These are phyloP conservation scores for Macroglossus sobrinus DNA, from an alignment of 2,113 vertebrate species.

Conservation along the genomic window DNA sequence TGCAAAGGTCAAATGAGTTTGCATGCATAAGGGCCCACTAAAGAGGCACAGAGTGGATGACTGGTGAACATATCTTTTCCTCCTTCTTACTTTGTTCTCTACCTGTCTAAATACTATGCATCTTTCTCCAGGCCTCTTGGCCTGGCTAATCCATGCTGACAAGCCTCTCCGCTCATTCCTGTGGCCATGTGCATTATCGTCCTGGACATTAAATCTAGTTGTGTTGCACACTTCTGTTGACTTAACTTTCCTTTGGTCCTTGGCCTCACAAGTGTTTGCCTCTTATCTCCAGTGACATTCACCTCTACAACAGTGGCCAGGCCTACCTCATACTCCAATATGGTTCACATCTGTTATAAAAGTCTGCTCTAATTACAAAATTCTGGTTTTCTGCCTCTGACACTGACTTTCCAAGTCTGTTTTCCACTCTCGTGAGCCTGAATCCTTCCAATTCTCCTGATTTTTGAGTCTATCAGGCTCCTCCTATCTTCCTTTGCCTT, in stretches of 20 bases:
- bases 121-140: not conserved
- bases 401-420: not conserved
- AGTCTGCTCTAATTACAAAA: not conserved
- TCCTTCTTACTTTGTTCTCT: not conserved
- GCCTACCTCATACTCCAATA: not conserved
- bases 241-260: not conserved
- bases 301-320: not conserved
- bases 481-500: not conserved
- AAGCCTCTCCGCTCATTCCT: not conserved
- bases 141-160: not conserved
- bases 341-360: not conserved
- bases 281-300: not conserved
- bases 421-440: not conserved
- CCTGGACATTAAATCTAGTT: not conserved
- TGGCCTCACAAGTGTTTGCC: not conserved
- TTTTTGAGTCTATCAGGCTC: not conserved
- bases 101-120: not conserved
- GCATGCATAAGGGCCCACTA: not conserved
- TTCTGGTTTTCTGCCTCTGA: not conserved
- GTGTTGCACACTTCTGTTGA: not conserved
- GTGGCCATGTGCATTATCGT: not conserved
- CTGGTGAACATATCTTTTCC: not conserved
- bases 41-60: not conserved
- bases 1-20: not conserved
- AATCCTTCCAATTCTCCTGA: not conserved